Percentiles rank a stretch among this genome's conserved stretches.
Evolutionary conservation across 2,797 vertebrate genomes (phyloP).

Genomic region (Gambusia yucatana): DNA sequence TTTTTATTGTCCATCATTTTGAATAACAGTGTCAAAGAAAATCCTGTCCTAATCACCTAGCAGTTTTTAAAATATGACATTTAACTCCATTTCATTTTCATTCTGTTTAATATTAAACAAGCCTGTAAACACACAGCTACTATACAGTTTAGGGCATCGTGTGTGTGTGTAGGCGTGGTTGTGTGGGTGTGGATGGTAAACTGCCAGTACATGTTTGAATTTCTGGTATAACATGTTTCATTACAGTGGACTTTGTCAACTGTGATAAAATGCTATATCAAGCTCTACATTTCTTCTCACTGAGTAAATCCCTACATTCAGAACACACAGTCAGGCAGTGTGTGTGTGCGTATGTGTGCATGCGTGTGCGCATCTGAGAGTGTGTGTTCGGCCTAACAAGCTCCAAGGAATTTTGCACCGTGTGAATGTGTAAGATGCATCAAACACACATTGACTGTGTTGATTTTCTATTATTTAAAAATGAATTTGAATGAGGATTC

Average conservation of each 20-base stretch:
- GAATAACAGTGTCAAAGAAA: neutral
- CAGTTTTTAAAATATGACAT: neutral
- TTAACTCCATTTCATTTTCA: neutral
- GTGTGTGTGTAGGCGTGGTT: neutral
- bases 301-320: conserved; percentile 1
- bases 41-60: neutral
- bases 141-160: conserved; percentile 1
- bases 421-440: neutral
- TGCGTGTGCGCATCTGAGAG: neutral
- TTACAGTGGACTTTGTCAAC: conserved; percentile 33
- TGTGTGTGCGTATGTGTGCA: neutral
- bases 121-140: conserved; percentile 25
- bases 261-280: conserved; percentile 27
- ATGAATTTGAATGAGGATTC: neutral
- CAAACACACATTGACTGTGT: neutral
- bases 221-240: conserved; percentile 19
- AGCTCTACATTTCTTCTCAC: neutral
- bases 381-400: neutral
- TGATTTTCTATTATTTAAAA: neutral
- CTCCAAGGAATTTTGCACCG: neutral
- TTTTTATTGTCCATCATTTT: neutral
- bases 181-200: conserved; percentile 2
- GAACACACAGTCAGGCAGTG: neutral
- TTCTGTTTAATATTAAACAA: neutral
- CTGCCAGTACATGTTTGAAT: conserved; percentile 42